These are phyloP conservation scores for Tympanoctomys barrerae DNA, from an alignment of 2,797 vertebrate species.

Conservation along the genomic window DNA sequence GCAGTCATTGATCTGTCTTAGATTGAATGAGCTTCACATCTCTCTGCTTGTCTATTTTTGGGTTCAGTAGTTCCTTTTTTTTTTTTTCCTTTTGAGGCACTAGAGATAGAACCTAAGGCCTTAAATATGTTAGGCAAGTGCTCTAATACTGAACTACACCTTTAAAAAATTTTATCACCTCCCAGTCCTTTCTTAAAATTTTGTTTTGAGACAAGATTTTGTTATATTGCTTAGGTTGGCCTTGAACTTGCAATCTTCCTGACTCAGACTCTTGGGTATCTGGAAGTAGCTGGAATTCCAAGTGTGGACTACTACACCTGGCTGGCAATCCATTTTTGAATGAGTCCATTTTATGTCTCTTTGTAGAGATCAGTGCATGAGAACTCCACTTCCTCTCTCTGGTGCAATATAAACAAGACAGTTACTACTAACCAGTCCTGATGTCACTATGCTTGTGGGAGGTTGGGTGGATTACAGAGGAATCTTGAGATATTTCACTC, in stretches of 20 bases:
- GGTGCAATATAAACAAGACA: background rate
- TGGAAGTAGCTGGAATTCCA: background rate
- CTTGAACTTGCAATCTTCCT: background rate
- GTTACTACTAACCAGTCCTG: background rate
- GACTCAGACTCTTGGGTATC: background rate
- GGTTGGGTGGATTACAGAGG: background rate
- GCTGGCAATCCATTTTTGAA: conserved; percentile 14
- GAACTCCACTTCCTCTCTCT: background rate
- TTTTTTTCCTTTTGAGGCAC: background rate
- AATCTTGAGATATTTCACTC: background rate
- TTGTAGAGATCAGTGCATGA: background rate
- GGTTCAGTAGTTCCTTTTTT: background rate
- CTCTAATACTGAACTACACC: background rate
- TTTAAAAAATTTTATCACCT: background rate
- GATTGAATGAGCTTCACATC: background rate
- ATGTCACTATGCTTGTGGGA: conserved; percentile 10
- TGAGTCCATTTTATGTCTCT: background rate
- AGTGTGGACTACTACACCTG: background rate
- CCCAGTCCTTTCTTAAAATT: background rate
- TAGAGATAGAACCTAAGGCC: background rate
- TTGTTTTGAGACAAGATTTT: background rate
- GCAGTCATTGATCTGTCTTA: background rate
- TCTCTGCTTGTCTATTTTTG: conserved; percentile 7
- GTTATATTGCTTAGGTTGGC: background rate
- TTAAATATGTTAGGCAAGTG: background rate